Base-by-base conservation (phyloP, 2,888 invertebrate species). In the Smittia sp. region DNA sequence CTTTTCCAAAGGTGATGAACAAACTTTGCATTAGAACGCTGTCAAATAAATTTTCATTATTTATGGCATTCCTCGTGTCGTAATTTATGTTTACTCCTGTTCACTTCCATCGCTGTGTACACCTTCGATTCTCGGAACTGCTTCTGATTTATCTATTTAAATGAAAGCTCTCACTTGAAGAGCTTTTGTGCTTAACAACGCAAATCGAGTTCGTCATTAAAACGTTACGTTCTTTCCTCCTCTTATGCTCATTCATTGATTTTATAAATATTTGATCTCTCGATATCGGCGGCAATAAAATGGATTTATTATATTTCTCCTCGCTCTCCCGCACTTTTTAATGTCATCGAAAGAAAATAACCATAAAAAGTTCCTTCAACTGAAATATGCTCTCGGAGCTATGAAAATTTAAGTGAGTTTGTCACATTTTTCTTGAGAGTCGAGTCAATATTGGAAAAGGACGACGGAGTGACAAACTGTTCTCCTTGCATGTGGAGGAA, bases 241-340 rank as follows among this genome's bases (percentile, higher is more conserved):
- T 3, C 20, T 58, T 13, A 11, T 68, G 20, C 18, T 20, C 24
- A 13, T 46, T 24, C 22, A 68, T 68, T 46, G 46, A 68, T 38
- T 66, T 66, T 38, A 18, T 38, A 66, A 66, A 66, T 39, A 66
- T 39, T 66, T 66, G 66, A 66, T 66, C 39, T 66, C 58, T 58
- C 58, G 58, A 58, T 58, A 18, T 58, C 39, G 68, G 46, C 20
- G 54, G 68, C 54, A 62, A 72, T 72, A 62, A 72, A 72, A 62
- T 39, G 38, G 72, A 72, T 72, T 72, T 72, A 72, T 72, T 52
- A 65, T 65, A 58, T 70, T 70, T 58, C 22, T 27, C n/a, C 32
- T 32, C 32, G 32, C 32, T 13, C 22, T 58, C 22, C 58, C 22
- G 7, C 58, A 58, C n/a, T 22, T 58, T 22, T 58, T 58, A 7